These are phyloP conservation scores for Sanderia malayensis DNA, from an alignment of 30 jellyfish, hydroid and myxozoan species.

Conservation along the genomic window DNA sequence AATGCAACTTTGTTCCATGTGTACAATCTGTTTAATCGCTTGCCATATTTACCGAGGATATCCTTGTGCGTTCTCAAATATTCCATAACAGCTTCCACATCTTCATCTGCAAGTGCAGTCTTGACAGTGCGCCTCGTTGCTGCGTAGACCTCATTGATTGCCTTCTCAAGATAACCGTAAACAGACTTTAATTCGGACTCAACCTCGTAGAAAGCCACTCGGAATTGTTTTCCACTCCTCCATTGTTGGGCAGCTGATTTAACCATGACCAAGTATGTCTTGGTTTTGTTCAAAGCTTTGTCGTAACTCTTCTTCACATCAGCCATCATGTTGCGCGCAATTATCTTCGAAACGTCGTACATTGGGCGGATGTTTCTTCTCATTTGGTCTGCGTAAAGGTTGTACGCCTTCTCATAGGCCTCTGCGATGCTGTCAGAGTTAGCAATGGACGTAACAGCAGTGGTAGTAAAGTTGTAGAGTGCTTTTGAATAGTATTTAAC, in stretches of 20 bases:
- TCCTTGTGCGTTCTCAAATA: constrained; percentile 37
- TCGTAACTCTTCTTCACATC: background rate
- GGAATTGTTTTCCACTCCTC: constrained; percentile 9
- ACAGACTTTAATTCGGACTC: constrained; percentile 16
- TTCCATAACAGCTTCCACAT: constrained; percentile 2
- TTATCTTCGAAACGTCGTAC: background rate
- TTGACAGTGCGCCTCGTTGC: background rate
- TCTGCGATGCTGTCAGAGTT: constrained; percentile 45
- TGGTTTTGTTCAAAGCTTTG: background rate
- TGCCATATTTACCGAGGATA: constrained; percentile 39
- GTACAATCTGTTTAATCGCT: constrained; percentile 33
- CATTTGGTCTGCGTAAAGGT: background rate
- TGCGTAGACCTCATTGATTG: background rate
- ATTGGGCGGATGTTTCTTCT: background rate
- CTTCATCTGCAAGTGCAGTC: constrained; percentile 17
- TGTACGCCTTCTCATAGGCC: constrained; percentile 43
- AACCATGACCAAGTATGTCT: background rate
- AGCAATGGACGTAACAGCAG: constrained; percentile 22
- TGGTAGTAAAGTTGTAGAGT: constrained; percentile 2
- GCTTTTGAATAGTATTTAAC: background rate
- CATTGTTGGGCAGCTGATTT: background rate
- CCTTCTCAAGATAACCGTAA: background rate
- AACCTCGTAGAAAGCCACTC: constrained; percentile 18
- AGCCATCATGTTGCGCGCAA: background rate
- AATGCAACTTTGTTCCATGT: constrained; percentile 42